phyloP scores from a whole-genome alignment of 2,113 vertebrate genomes.

The Casuarius casuarius region DNA sequence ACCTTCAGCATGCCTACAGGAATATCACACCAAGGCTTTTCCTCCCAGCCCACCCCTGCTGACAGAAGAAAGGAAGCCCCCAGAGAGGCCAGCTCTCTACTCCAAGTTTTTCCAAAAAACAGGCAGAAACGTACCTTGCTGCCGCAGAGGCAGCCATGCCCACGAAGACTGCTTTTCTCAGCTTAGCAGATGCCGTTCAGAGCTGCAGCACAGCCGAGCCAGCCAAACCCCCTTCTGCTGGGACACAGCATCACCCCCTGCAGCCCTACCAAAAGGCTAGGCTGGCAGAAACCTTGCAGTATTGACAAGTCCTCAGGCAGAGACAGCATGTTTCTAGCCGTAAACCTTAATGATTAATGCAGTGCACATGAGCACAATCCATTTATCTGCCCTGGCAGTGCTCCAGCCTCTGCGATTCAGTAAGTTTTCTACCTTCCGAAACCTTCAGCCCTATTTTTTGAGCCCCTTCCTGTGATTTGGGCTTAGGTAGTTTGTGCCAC shows the following conservation, averaged over 20 bases:
- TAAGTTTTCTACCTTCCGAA: neutral
- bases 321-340: neutral
- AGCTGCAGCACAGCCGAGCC: neutral
- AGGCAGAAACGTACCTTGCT: accelerated
- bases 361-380: neutral
- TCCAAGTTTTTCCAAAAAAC: neutral
- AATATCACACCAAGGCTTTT: accelerated
- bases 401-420: neutral
- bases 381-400: neutral
- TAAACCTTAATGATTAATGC: neutral
- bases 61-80: neutral
- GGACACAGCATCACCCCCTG: neutral
- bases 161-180: neutral
- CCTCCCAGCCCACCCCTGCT: neutral
- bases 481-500: neutral
- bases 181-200: neutral
- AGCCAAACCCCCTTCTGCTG: neutral
- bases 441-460: neutral
- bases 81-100: neutral
- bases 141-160: neutral
- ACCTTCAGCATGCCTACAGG: neutral
- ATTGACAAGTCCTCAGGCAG: conserved; percentile 9
- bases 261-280: neutral
- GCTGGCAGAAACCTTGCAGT: neutral
- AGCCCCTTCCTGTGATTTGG: neutral